A percentile compares a stretch with the other conserved stretches of the same genome.
Evolutionary conservation across 2,797 vertebrate species (phyloP).

Genomic region (Botia almorhae): DNA sequence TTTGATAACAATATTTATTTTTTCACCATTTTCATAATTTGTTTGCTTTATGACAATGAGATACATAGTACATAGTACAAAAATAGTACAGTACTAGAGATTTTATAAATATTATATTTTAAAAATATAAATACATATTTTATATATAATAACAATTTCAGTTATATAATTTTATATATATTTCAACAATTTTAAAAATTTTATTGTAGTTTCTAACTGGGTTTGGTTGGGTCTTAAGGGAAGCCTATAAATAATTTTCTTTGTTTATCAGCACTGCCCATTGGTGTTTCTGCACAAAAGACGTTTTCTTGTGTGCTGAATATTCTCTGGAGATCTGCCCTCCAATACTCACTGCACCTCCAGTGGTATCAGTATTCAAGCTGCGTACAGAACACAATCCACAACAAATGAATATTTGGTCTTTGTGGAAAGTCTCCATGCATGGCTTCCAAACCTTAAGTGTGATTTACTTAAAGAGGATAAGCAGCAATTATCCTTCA

Average conservation of each 20-base stretch:
- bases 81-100: neutral
- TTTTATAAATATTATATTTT: neutral
- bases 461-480: conserved; percentile 33
- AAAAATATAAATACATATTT: neutral
- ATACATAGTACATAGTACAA: neutral
- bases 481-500: conserved; percentile 42
- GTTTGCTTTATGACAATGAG: too few species aligned
- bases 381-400: conserved; percentile 10
- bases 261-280: conserved; percentile 16
- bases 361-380: conserved; percentile 4
- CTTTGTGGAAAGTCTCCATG: conserved; percentile 23
- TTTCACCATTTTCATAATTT: too few species aligned
- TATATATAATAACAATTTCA: too few species aligned
- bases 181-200: neutral
- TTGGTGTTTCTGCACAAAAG: conserved; percentile 18
- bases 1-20: neutral
- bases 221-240: neutral
- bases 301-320: conserved; percentile 1
- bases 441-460: conserved; percentile 8
- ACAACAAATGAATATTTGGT: conserved; percentile 27
- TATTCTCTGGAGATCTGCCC: neutral
- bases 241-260: conserved; percentile 3
- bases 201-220: neutral
- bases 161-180: neutral
- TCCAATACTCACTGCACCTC: conserved; percentile 9